These are phyloP conservation scores for Drosophila algonquin DNA, from an alignment of 2,888 invertebrate genomes.

Conservation along the genomic window DNA sequence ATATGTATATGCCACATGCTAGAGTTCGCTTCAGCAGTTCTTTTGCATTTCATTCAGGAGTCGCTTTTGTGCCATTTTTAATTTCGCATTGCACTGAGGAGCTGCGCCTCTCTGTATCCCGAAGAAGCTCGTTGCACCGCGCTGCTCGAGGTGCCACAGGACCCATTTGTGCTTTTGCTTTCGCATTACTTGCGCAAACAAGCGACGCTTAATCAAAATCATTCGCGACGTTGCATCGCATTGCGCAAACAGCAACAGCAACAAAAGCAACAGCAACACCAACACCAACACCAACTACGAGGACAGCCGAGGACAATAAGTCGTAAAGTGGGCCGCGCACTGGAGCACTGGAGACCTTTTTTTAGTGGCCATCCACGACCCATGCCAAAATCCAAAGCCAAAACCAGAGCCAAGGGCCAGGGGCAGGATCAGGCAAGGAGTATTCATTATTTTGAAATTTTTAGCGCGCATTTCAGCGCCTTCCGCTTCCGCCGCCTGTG, in stretches of 20 bases:
- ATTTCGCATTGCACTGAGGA: slow-evolving; percentile 36
- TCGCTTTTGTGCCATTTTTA: slow-evolving; percentile 46
- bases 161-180: slow-evolving; percentile 12
- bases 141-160: slow-evolving; percentile 1
- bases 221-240: slow-evolving; percentile 72
- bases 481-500: slow-evolving; percentile 71
- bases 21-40: slow-evolving; percentile 19
- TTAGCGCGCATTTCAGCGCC: slow-evolving; percentile 80
- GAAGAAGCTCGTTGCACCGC: background rate
- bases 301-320: slow-evolving; percentile 28
- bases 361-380: slow-evolving; percentile 20
- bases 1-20: background rate
- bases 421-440: slow-evolving; percentile 32
- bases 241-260: slow-evolving; percentile 58
- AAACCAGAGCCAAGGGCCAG: background rate
- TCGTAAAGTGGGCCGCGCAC: slow-evolving; percentile 30
- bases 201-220: slow-evolving; percentile 73
- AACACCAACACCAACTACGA: slow-evolving; percentile 15
- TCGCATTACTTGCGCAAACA: slow-evolving; percentile 45
- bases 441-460: slow-evolving; percentile 82
- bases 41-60: slow-evolving; percentile 16
- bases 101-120: background rate
- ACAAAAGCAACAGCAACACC: slow-evolving; percentile 55
- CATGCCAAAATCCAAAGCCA: slow-evolving; percentile 1
- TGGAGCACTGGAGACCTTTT: slow-evolving; percentile 12